These are phyloP conservation scores for Emesis furor DNA, from an alignment of 2,888 invertebrate genomes.

Conservation along the genomic window DNA sequence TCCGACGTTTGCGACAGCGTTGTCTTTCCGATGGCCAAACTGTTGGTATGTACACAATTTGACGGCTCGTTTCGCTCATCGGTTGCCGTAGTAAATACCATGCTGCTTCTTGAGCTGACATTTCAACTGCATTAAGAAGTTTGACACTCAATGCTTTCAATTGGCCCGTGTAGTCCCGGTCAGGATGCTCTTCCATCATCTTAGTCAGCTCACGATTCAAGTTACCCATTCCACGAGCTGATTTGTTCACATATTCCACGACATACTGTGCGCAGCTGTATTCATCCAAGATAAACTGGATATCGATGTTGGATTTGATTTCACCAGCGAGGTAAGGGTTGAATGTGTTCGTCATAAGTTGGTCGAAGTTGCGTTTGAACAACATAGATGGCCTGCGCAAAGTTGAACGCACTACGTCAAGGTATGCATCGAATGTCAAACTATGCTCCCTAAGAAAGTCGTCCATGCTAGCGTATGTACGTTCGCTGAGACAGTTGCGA, in stretches of 20 bases:
- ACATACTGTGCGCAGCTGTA: constrained; percentile 81
- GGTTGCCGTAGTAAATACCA: constrained; percentile 75
- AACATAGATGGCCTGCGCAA: constrained; percentile 76
- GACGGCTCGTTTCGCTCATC: constrained; percentile 64
- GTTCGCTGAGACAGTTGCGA: constrained; percentile 74
- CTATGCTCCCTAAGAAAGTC: constrained; percentile 76
- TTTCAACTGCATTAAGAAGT: constrained; percentile 80
- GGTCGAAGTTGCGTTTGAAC: constrained; percentile 78
- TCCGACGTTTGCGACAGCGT: constrained; percentile 78
- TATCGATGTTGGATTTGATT: constrained; percentile 76
- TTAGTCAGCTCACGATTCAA: constrained; percentile 77
- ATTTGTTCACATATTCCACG: constrained; percentile 80
- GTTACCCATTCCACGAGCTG: constrained; percentile 78
- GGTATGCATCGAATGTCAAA: constrained; percentile 77
- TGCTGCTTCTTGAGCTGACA: constrained; percentile 81
- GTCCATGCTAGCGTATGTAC: constrained; percentile 76
- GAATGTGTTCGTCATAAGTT: constrained; percentile 80
- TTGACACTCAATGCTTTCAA: constrained; percentile 70
- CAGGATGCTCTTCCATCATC: constrained; percentile 72
- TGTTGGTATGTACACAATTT: constrained; percentile 73
- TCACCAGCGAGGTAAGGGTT: constrained; percentile 79
- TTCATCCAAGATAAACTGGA: constrained; percentile 54
- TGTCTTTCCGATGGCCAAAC: constrained; percentile 79
- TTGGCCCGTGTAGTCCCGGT: constrained; percentile 60
- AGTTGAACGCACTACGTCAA: constrained; percentile 77